These are phyloP conservation scores for Drosophila tripunctata DNA, from an alignment of 2,888 invertebrate genomes.

Conservation along the genomic window DNA sequence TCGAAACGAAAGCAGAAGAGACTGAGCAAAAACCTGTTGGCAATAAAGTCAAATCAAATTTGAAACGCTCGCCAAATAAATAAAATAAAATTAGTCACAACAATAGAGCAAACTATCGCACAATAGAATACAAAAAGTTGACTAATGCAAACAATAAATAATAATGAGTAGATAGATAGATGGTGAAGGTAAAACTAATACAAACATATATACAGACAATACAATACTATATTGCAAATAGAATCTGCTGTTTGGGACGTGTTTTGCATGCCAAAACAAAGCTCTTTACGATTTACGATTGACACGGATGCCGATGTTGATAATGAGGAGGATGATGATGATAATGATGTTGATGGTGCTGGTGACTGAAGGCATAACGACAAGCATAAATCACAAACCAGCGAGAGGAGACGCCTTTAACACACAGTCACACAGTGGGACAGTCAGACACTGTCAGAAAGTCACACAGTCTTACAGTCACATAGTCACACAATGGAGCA, in stretches of 20 bases:
- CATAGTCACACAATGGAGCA: slow-evolving; percentile 37
- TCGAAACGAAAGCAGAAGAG: neutral
- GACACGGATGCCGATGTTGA: slow-evolving; percentile 34
- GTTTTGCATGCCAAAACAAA: slow-evolving; percentile 37
- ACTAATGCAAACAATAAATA: slow-evolving; percentile 69
- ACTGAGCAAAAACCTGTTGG: slow-evolving; percentile 25
- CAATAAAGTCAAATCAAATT: slow-evolving; percentile 46
- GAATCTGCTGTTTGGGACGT: slow-evolving; percentile 29
- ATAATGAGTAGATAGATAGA: slow-evolving; percentile 20
- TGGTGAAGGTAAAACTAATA: slow-evolving; percentile 27
- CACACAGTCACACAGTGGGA: neutral
- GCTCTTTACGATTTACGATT: slow-evolving; percentile 56
- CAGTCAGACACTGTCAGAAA: slow-evolving; percentile 25
- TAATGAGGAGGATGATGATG: slow-evolving; percentile 9
- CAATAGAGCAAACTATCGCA: slow-evolving; percentile 38
- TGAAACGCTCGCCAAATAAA: slow-evolving; percentile 44
- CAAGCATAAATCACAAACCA: slow-evolving; percentile 53
- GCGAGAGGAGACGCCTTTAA: slow-evolving; percentile 5
- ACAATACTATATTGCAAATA: slow-evolving; percentile 14
- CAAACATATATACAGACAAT: neutral
- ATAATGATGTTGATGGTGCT: slow-evolving; percentile 19
- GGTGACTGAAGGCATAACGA: slow-evolving; percentile 42
- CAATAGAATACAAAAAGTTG: slow-evolving; percentile 31
- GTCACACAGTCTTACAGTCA: neutral
- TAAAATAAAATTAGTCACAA: slow-evolving; percentile 67